These are phyloP conservation scores for Iselma pallidipennis DNA, from an alignment of 2,888 invertebrate genomes.

Conservation along the genomic window DNA sequence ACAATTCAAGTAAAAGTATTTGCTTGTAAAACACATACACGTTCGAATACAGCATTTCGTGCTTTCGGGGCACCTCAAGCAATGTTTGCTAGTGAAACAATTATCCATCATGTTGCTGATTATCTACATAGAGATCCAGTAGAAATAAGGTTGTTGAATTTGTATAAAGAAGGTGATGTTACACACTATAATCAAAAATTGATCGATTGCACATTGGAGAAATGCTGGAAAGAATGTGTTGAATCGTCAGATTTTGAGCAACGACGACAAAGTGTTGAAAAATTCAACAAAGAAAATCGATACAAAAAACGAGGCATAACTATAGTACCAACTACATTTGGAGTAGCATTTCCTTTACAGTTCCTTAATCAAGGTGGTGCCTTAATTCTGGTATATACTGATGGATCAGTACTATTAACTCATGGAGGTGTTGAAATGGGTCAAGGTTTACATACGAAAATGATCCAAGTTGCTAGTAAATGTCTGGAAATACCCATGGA, in stretches of 20 bases:
- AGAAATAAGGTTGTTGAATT: constrained; percentile 72
- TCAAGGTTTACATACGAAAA: constrained; percentile 94
- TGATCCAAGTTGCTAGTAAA: constrained; percentile 87
- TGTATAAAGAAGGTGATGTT: constrained; percentile 76
- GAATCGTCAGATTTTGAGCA: constrained; percentile 66
- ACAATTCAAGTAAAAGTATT: constrained; percentile 71
- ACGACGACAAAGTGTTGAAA: constrained; percentile 63
- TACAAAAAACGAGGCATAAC: constrained; percentile 87
- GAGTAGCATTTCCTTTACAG: constrained; percentile 77
- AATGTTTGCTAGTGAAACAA: constrained; percentile 82
- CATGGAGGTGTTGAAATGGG: constrained; percentile 98
- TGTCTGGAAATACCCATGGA: constrained; percentile 70
- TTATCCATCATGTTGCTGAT: constrained; percentile 76
- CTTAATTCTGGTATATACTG: constrained; percentile 81
- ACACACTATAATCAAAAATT: constrained; percentile 81
- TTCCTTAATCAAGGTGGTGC: constrained; percentile 87
- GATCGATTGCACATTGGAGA: constrained; percentile 69
- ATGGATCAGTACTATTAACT: constrained; percentile 85
- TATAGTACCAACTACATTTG: constrained; percentile 82
- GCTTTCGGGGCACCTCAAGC: constrained; percentile 93
- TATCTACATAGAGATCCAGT: constrained; percentile 66
- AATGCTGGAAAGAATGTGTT: constrained; percentile 82
- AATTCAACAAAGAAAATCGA: constrained; percentile 65
- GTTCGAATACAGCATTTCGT: constrained; percentile 92
- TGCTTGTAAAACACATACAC: constrained; percentile 84